These are phyloP conservation scores for Botia kubotai DNA, from an alignment of 2,797 vertebrate species.

Conservation along the genomic window DNA sequence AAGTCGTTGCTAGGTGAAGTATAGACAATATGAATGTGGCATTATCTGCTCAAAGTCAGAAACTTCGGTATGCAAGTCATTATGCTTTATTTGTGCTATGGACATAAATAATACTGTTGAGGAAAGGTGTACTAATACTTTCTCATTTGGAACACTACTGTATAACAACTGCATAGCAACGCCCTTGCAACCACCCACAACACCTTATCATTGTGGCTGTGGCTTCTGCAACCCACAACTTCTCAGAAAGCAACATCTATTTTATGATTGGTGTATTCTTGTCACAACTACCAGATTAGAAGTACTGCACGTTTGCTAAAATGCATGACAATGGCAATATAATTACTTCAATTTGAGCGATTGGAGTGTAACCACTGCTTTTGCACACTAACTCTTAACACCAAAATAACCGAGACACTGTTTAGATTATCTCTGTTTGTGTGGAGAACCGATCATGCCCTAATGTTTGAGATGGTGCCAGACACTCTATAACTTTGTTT, in stretches of 20 bases:
- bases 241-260: neutral
- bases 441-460: slow-evolving; percentile 23
- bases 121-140: neutral
- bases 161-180: slow-evolving; percentile 3
- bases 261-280: slow-evolving; percentile 1
- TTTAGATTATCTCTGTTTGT: slow-evolving; percentile 42
- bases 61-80: neutral
- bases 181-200: neutral
- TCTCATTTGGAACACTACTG: too few relatives aligned
- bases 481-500: slow-evolving; percentile 48
- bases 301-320: neutral
- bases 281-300: slow-evolving; percentile 13
- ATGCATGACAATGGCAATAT: neutral
- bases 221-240: neutral
- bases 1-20: too few relatives aligned
- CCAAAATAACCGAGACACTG: slow-evolving; percentile 20
- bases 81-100: neutral
- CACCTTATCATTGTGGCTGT: neutral
- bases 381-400: slow-evolving; percentile 30
- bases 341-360: slow-evolving; percentile 20
- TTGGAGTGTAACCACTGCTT: neutral
- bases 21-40: too few relatives aligned
- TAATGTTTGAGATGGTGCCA: slow-evolving; percentile 28
- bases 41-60: too few relatives aligned
- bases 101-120: neutral